phyloP scores from a whole-genome alignment of 2,113 vertebrate species.

The Hippocampus zosterae region DNA sequence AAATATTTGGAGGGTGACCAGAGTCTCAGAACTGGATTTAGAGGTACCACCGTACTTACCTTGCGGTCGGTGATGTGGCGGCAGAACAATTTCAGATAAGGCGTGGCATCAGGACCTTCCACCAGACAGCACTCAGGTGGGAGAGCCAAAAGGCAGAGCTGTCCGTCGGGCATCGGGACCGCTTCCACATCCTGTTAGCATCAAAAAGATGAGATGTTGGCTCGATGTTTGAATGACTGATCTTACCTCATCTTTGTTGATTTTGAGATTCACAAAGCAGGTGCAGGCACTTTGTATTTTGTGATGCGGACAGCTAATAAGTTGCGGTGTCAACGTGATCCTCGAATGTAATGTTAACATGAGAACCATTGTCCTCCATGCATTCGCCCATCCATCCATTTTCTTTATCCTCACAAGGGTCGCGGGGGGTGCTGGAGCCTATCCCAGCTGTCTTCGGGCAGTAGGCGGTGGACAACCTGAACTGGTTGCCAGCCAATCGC shows the following conservation, averaged over 20 bases:
- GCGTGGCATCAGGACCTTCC: slow-evolving; percentile 59
- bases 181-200: slow-evolving; percentile 72
- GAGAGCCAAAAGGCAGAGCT: slow-evolving; percentile 73
- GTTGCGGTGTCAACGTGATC: no score
- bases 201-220: background rate
- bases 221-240: background rate
- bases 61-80: slow-evolving; percentile 78
- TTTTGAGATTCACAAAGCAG: no score
- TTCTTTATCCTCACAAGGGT: no score
- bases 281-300: no score
- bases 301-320: no score
- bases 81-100: slow-evolving; percentile 75
- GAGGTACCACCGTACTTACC: slow-evolving; percentile 45
- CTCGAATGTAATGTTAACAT: no score
- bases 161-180: slow-evolving; percentile 74
- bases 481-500: no score
- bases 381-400: no score
- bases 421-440: no score
- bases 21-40: background rate
- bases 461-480: no score
- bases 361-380: no score
- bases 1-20: background rate
- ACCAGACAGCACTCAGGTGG: slow-evolving; percentile 70
- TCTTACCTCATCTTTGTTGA: background rate
- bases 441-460: no score